Base-by-base conservation (phyloP, 2,797 vertebrate species). In the Myripristis murdjan region DNA sequence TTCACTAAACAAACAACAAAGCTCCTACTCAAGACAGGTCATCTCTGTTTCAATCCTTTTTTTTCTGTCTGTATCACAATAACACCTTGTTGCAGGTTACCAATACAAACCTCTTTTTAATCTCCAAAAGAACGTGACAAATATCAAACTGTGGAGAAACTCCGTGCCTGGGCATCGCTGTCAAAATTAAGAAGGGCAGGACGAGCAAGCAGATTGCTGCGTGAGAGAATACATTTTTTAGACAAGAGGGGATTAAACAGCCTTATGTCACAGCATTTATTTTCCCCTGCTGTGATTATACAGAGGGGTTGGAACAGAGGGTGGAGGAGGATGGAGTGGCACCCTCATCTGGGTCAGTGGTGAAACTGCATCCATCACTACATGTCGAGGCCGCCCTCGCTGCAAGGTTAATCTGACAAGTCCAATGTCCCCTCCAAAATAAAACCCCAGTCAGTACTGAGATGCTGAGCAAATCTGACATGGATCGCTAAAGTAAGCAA, bases 231-330 rank as follows among this genome's bases (percentile, higher is more conserved):
- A 86, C 85, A 89, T 90, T 93, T 89, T 91, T 44, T 41, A 83
- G 81, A 77, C 61, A 56, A 82, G 78, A 84, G 65, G 73, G 89
- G 89, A 92, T 93, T 93, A 93, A 90, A 83, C 79, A 73, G 85
- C 89, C 83, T 87, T 91, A 93, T 92, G 90, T 89, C 91, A 87
- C 81, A 79, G 75, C 83, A 90, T 93, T 84, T 90, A 89, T 84
- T 75, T 74, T 23, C 72, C 66, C 79, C 87, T 67, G 78, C 73
- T 87, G 84, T 87, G 83, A 89, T 84, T 74, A 83, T 71, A 55
- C 60, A 56, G 48, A 56, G 37, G 52, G 67, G 64, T 16, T 73
- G 61, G 54, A 71, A 58, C 43, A 33, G 9, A 37, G 55, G 37
- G 31, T 7, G 20, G 46, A 46, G 37, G 22, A 66, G 6, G 48